Base-by-base conservation (phyloP, 1,140 invertebrate genomes). In the Eriocheir sinensis region DNA sequence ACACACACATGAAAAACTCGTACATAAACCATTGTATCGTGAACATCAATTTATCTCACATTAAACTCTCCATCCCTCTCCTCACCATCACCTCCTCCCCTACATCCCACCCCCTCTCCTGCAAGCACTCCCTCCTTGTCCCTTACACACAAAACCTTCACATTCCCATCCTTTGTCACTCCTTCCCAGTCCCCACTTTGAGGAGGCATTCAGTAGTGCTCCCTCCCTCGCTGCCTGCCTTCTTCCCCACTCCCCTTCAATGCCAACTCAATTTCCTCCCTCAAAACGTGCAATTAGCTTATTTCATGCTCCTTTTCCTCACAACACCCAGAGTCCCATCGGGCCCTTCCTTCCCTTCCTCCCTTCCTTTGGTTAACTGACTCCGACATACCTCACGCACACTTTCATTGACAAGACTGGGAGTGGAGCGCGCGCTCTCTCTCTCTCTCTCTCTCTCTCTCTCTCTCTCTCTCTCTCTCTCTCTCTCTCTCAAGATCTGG, bases 401-500 rank as follows among this genome's bases (percentile, higher is more conserved):
- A n/a, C 60, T 72, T 72, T 27, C 21, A 48, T 48, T 15, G 4
- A 48, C 15, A 15, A 15, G 44, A 15, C 44, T 8, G 4, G 44
- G 53, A 21, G 53, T 2, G 60, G n/a, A n/a, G n/a, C n/a, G n/a
- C n/a, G n/a, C 60, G 0, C 1, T 72, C 60, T 72, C 60, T 72
- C 60, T 72, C 60, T 72, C 60, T 72, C 60, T 72, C 60, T 72
- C 60, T 72, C 60, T 72, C 60, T 72, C 60, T 72, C 60, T 72
- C 60, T 72, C 60, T 72, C 60, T 72, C 60, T 72, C 60, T 72
- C 60, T 72, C 60, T 72, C 60, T 72, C 60, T 72, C 60, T 72
- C 60, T 72, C 60, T 72, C 60, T 72, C 60, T 72, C 60, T 72
- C 60, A n/a, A 27, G 60, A 72, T n/a, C 1, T 72, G 60, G 60